Evolutionary conservation across 2,113 vertebrate species (phyloP), one percentile per base, ranked within the genome.

Genomic region (Chamaetylas fuelleborni): DNA sequence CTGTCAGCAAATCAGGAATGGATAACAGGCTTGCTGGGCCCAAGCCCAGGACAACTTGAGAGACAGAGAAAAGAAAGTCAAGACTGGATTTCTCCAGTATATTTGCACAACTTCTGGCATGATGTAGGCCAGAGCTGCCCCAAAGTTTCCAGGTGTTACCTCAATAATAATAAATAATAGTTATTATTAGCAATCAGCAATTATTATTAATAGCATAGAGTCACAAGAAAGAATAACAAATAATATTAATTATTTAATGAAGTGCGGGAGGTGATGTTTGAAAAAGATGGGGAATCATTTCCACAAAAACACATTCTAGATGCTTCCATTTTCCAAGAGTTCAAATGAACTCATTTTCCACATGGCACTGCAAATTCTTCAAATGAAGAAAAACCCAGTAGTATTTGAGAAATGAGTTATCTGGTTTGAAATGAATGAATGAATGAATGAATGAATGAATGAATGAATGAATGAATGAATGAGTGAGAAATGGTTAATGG

Each of bases 1-100:
- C 79, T 95, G 94, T 91, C 87, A 91, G 87, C 95, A 86, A 53
- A 28, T 82, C 1, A 22, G 70, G 61, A 91, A 78, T 40, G 80
- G 80, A 60, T 88, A 58, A 58, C 48, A 61, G 0, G 1, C 17
- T 65, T 1, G 0, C 19, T 51, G 65, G 56, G 56, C 72, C 64
- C 26, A 54, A 71, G 64, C 8, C 28, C 58, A 70, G 40, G 14
- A 42, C 40, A 42, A 31, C 50, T 45, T 57, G 73, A 60, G 50
- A 89, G 26, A 53, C 34, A 54, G 6, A 62, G 20, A 50, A 57
- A 81, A 36, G 36, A 38, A 83, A 87, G 12, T 54, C 0, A 4
- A 50, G 50, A 26, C 14, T 15, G 18, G 17, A 42, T 89, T 92
- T 76, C 28, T 89, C 40, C 50, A 72, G 2, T 24, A 6, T 16